These are phyloP conservation scores for Mus minutoides DNA, from an alignment of 2,797 vertebrate species.

Conservation along the genomic window DNA sequence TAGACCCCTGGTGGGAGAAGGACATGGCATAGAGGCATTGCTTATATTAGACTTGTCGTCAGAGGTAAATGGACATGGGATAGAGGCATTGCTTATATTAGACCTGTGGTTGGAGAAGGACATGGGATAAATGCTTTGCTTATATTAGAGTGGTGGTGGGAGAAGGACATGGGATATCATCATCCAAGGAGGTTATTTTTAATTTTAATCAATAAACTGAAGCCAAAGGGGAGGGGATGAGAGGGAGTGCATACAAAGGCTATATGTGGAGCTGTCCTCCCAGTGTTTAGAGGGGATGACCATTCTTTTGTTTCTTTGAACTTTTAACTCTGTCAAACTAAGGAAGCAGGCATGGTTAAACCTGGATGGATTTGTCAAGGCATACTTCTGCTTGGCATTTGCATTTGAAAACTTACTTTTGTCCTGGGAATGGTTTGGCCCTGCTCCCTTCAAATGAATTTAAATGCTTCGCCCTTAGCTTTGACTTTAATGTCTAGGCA, in stretches of 20 bases:
- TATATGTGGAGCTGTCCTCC: fast-evolving
- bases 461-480: neutral
- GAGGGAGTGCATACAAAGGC: neutral
- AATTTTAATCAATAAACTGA: neutral
- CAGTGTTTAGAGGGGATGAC: no score
- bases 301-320: neutral
- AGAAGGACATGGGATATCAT: no score
- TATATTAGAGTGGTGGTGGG: no score
- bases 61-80: no score
- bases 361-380: neutral
- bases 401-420: neutral
- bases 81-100: no score
- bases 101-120: no score
- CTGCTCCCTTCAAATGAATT: no score
- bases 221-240: neutral
- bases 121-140: no score
- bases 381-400: neutral
- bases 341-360: neutral
- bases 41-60: no score
- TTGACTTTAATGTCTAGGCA: neutral
- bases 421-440: neutral
- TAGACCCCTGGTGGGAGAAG: no score
- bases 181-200: neutral
- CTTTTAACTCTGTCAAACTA: neutral
- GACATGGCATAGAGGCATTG: no score